Percentiles rank a stretch among this genome's conserved stretches.
Evolutionary conservation across 2,888 invertebrate species (phyloP).

Genomic region (Kuschelorhynchus macadamiae): DNA sequence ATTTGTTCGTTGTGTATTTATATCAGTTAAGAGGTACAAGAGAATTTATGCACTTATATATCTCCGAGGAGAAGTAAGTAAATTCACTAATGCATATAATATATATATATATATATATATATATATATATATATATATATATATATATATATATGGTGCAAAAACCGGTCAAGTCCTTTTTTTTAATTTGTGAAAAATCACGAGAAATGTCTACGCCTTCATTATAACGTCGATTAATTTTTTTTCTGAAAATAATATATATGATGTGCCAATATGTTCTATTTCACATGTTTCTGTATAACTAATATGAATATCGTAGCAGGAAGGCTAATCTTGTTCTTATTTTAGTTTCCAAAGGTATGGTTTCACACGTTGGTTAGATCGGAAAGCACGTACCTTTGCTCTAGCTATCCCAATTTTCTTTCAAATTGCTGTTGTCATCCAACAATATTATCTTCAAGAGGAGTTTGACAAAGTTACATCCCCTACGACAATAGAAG

Average conservation of each 20-base stretch:
- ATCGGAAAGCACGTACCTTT: constrained; percentile 3
- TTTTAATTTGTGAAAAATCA: too few relatives aligned
- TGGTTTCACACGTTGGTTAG: constrained; percentile 4
- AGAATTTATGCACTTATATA: constrained; percentile 7
- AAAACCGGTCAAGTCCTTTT: too few relatives aligned
- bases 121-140: too few relatives aligned
- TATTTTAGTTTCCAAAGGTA: constrained; percentile 17
- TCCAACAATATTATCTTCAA: constrained; percentile 39
- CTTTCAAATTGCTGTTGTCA: constrained; percentile 42
- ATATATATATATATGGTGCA: too few relatives aligned
- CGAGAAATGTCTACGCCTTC: too few relatives aligned
- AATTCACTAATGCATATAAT: too few relatives aligned
- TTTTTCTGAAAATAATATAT: too few relatives aligned
- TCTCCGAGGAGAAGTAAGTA: constrained; percentile 16
- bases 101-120: not conserved
- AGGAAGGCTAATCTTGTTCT: too few relatives aligned
- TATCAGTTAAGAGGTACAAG: constrained; percentile 34
- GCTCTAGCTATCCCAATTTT: constrained; percentile 28
- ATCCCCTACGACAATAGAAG: constrained; percentile 24
- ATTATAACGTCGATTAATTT: too few relatives aligned
- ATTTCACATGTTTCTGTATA: too few relatives aligned
- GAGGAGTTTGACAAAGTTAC: constrained; percentile 33
- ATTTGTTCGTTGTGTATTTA: constrained; percentile 37
- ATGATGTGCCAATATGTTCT: too few relatives aligned
- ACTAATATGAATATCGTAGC: too few relatives aligned